Evolutionary conservation across 2,888 invertebrate genomes (phyloP).

Genomic region (Andrena chrysosceles): DNA sequence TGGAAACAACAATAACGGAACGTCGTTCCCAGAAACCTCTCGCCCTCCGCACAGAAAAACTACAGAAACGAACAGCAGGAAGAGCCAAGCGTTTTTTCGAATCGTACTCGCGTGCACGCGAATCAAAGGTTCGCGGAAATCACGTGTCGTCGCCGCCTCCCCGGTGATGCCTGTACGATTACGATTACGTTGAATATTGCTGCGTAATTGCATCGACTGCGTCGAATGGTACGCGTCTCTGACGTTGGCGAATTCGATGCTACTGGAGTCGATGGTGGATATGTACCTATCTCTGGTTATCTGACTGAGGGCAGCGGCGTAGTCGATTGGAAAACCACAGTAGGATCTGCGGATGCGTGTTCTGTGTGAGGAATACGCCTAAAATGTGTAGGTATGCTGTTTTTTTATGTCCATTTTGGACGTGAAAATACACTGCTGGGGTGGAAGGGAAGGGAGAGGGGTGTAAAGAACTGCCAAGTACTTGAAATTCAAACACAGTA

Average conservation of each 20-base stretch:
- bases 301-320: conserved; percentile 29
- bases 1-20: conserved; percentile 16
- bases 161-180: neutral
- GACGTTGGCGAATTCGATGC: conserved; percentile 3
- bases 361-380: neutral
- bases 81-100: neutral
- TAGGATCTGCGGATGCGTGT: neutral
- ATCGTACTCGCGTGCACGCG: conserved; percentile 9
- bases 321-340: conserved; percentile 19
- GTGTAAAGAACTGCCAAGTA: too few species aligned
- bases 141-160: neutral
- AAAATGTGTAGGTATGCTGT: neutral
- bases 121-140: conserved; percentile 10
- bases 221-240: neutral
- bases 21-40: conserved; percentile 11
- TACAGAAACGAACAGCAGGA: neutral
- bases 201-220: conserved; percentile 5
- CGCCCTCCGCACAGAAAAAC: neutral
- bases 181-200: conserved; percentile 25
- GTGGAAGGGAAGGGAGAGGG: too few species aligned
- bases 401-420: neutral
- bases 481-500: too few species aligned
- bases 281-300: conserved; percentile 14
- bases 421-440: too few species aligned
- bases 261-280: neutral